These are phyloP conservation scores for Corythaixoides concolor DNA, from an alignment of 2,113 vertebrate genomes.

Conservation along the genomic window DNA sequence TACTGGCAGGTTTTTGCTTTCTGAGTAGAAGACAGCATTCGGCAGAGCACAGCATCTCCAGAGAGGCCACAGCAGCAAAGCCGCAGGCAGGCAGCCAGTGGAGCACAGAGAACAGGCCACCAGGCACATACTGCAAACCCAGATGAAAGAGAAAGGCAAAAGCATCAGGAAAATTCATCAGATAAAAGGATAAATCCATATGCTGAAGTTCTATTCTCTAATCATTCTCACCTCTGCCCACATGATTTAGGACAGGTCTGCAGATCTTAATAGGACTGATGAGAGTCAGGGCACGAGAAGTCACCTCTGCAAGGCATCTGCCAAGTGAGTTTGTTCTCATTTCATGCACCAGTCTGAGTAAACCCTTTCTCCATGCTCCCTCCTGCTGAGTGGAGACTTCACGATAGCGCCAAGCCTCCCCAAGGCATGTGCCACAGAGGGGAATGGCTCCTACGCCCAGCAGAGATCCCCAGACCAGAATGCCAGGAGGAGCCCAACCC, in stretches of 20 bases:
- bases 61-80: background rate
- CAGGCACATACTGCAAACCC: background rate
- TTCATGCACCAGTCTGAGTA: background rate
- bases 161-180: background rate
- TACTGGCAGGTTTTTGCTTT: background rate
- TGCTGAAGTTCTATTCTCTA: background rate
- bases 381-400: background rate
- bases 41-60: constrained; percentile 1
- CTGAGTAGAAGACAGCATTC: background rate
- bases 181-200: background rate
- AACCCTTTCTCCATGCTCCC: background rate
- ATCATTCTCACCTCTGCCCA: background rate
- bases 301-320: background rate
- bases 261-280: background rate
- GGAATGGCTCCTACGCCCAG: accelerated
- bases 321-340: background rate
- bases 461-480: background rate
- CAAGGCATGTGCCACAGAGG: accelerated
- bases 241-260: background rate
- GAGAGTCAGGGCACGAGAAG: background rate
- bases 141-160: constrained; percentile 11
- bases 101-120: background rate
- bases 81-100: background rate
- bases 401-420: background rate
- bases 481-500: background rate